Base-by-base conservation (phyloP, 2,888 invertebrate genomes). In the Crocallis elinguaria region DNA sequence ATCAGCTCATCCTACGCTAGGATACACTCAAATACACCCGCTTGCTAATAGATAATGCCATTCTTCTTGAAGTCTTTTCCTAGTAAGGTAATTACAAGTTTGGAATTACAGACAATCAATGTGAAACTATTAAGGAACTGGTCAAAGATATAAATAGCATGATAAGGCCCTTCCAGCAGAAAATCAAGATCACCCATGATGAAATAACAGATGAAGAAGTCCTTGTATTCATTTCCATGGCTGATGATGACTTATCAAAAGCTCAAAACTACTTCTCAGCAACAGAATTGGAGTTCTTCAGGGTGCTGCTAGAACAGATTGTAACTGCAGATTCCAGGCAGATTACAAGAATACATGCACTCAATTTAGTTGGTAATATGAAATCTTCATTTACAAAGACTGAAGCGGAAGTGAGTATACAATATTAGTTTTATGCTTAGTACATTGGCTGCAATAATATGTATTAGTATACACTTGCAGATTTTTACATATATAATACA, bases 251-350 rank as follows among this genome's bases (percentile, higher is more conserved):
- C 41, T 80, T 85, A 2, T 80, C 88, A 0, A 88, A 86, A 64
- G 70, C 86, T 0, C 90, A 91, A 52, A 86, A 82, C 56, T 37
- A 88, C 4, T 91, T 89, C 60, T 71, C 78, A 1, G 67, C 79
- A 0, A 76, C 69, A 1, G 87, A 89, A 51, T 57, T 90, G n/a
- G 87, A 89, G 50, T 89, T 81, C 56, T 91, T 88, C 50, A 81
- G 88, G 43, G 49, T 85, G 2, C 64, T 91, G 0, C 71, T 91
- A 41, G 87, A 88, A 56, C 77, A 88, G 42, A 88, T 91, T 23
- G 84, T 91, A 78, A 78, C 77, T 1, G 83, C 83, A 9, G 85
- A 86, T 29, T 77, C 79, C 0, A 75, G 90, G 41, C 84, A 88
- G 62, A 72, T 91, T 13, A 79, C 86, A 32, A 77, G 78, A 7